Percentiles rank a stretch among this genome's conserved stretches.
phyloP scores from a whole-genome alignment of 92 coral and sea anemone species.

The Ricordea florida region DNA sequence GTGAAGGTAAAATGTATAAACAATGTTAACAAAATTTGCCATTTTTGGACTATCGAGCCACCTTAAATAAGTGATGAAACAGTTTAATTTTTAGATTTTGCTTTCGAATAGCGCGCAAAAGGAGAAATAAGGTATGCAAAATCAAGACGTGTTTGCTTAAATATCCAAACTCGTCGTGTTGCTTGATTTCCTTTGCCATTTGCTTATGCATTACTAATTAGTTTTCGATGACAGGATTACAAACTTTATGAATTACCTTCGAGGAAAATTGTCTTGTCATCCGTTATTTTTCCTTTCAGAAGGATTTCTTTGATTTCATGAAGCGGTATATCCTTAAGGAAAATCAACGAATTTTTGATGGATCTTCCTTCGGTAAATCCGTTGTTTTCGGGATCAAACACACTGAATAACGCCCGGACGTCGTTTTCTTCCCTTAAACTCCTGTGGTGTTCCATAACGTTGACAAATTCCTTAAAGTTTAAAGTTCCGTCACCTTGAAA shows the following conservation, averaged over 20 bases:
- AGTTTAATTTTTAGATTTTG: too few relatives aligned
- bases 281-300: neutral
- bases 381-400: neutral
- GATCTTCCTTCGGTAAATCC: neutral
- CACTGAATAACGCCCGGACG: neutral
- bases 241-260: neutral
- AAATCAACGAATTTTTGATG: neutral
- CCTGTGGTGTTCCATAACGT: neutral
- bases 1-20: too few relatives aligned
- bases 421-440: neutral
- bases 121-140: too few relatives aligned
- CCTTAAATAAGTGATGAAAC: too few relatives aligned
- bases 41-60: too few relatives aligned
- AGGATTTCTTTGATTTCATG: neutral
- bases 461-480: conserved; percentile 1
- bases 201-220: too few relatives aligned
- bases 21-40: too few relatives aligned
- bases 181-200: too few relatives aligned
- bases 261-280: neutral
- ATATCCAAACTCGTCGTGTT: too few relatives aligned
- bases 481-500: neutral
- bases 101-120: too few relatives aligned
- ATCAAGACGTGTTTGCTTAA: too few relatives aligned
- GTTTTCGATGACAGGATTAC: too few relatives aligned
- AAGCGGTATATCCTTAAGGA: neutral